Base-by-base conservation (phyloP, 2,113 vertebrate species). In the Serranochromis macrocephalus region DNA sequence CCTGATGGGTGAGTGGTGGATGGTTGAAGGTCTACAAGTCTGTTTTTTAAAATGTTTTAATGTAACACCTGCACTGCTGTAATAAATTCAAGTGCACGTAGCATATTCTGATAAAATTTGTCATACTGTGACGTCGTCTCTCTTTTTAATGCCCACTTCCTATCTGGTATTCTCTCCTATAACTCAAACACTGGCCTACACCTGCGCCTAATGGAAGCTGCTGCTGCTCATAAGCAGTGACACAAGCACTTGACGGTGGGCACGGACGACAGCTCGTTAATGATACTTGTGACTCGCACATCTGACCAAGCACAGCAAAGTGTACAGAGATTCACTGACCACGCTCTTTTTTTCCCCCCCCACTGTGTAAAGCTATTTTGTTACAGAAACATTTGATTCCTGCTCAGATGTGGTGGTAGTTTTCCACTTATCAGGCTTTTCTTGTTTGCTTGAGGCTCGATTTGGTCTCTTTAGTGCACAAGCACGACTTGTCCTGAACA, bases 331-430 rank as follows among this genome's bases (percentile, higher is more conserved):
- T 36, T 78, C 11, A 40, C 31, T 42, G 36, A 68, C 63, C 33
- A 68, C 2, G 5, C 19, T 8, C 7, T 31, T 9, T 4, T 29
- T 9, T 0, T 0, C 1, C 1, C 21, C 9, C 24, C 7, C 40
- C 5, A 17, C 68, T 26, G 6, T 17, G 9, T 73, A 45, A 45
- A 26, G 68, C 42, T 26, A 45, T 73, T 71, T 73, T 26, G 24
- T 49, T 29, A 75, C 42, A 75, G 9, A 29, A 73, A 45, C 71
- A 49, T 78, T 49, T 78, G 42, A 49, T 78, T 78, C 26, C 13
- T 19, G 71, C 9, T 75, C 42, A 49, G 71, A 16, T 75, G 9
- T 49, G 42, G 24, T 49, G 24, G 21, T 11, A 26, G 21, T 73
- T 26, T 73, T 73, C 38, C 68, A 75, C 14, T 45, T 75, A 26